Percentiles rank a stretch among this genome's conserved stretches.
Conservation (phyloP, 2,113 vertebrate genomes). For the Vidua chalybeata region DNA sequence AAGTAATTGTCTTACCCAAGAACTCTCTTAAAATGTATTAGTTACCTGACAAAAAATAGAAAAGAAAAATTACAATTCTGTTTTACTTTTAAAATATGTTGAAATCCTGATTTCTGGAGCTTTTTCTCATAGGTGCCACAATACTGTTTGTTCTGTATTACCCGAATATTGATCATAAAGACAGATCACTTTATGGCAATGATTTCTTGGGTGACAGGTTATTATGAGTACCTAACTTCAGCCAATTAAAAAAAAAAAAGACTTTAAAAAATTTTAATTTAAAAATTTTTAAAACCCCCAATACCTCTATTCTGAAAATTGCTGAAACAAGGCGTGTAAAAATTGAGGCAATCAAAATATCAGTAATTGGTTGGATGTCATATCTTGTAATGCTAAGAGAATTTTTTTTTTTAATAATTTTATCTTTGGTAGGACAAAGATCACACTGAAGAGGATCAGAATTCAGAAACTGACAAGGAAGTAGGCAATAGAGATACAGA, state of each 20-base stretch:
- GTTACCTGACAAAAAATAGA: background rate
- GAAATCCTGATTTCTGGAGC: background rate
- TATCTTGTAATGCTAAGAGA: background rate
- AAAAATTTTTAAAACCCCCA: background rate
- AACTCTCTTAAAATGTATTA: background rate
- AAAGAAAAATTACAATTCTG: background rate
- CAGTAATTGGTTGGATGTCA: background rate
- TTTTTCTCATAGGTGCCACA: background rate
- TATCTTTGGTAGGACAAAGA: constrained; percentile 74
- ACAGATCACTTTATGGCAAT: background rate
- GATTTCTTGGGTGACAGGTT: background rate
- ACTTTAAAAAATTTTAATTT: background rate
- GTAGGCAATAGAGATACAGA: constrained; percentile 65
- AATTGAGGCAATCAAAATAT: background rate
- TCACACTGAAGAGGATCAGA: constrained; percentile 69
- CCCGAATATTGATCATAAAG: background rate
- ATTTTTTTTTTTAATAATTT: background rate
- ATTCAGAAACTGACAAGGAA: constrained; percentile 75
- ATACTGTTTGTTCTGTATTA: background rate
- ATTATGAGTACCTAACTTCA: background rate
- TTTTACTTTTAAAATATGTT: background rate
- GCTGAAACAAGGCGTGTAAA: background rate
- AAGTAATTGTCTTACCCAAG: background rate
- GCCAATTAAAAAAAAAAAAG: background rate
- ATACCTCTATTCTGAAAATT: background rate